Conservation (phyloP, 2,888 invertebrate species). For the Catonia carolina region DNA sequence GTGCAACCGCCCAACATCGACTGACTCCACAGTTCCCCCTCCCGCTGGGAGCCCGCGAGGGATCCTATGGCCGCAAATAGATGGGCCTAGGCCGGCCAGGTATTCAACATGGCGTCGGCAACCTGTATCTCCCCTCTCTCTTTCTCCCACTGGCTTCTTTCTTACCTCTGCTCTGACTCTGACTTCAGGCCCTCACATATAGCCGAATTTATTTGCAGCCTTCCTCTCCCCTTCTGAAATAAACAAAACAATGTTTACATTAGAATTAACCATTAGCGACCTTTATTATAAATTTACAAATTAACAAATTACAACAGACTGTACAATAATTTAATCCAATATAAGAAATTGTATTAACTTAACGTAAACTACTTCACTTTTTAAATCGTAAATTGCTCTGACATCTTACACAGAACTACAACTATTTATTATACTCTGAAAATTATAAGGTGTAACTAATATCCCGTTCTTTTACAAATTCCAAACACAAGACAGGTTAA, state of each 20-base stretch:
- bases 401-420: too few species aligned
- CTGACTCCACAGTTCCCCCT: constrained; percentile 36
- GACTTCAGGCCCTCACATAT: constrained; percentile 29
- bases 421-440: too few species aligned
- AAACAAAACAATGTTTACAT: constrained; percentile 25
- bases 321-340: too few species aligned
- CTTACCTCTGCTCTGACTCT: constrained; percentile 37
- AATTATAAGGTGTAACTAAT: too few species aligned
- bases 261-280: too few species aligned
- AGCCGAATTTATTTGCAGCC: constrained; percentile 28
- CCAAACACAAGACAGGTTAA: too few species aligned
- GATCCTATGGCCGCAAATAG: constrained; percentile 34
- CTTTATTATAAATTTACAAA: too few species aligned
- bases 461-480: too few species aligned
- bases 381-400: too few species aligned
- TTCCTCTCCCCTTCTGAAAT: constrained; percentile 18
- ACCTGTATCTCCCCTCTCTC: constrained; percentile 21
- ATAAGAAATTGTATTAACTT: too few species aligned
- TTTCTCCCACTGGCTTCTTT: constrained; percentile 38
- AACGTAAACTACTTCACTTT: too few species aligned
- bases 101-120: constrained; percentile 46
- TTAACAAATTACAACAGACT: too few species aligned
- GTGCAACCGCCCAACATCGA: constrained; percentile 23
- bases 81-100: constrained; percentile 39
- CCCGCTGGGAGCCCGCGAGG: constrained; percentile 23